A percentile compares a stretch with the other conserved stretches of the same genome.
These are phyloP conservation scores for Epizoanthus ramosus DNA, from an alignment of 92 coral and sea anemone species.

Conservation along the genomic window DNA sequence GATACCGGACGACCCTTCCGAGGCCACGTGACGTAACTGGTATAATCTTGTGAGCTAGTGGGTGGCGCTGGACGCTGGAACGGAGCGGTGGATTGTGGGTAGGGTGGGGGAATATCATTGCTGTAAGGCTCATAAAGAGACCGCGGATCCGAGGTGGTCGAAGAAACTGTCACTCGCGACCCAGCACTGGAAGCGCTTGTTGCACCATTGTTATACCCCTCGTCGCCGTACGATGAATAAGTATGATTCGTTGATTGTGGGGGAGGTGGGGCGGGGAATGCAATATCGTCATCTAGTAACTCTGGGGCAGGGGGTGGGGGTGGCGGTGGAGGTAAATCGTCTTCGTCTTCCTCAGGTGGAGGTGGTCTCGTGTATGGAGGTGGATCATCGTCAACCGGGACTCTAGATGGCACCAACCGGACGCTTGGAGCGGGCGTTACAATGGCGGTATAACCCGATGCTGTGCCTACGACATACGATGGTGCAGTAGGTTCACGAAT, in stretches of 20 bases:
- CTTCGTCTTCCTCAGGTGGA: slow-evolving; percentile 68
- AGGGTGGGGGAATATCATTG: neutral
- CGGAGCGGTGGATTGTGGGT: neutral
- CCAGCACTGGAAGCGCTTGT: slow-evolving; percentile 51
- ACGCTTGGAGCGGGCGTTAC: slow-evolving; percentile 90
- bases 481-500: slow-evolving; percentile 90
- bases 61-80: slow-evolving; percentile 51
- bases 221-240: slow-evolving; percentile 52
- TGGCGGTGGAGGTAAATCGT: slow-evolving; percentile 81
- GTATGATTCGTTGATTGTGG: slow-evolving; percentile 57
- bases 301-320: slow-evolving; percentile 90
- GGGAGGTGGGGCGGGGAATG: slow-evolving; percentile 76
- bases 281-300: slow-evolving; percentile 61
- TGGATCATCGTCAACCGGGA: slow-evolving; percentile 66
- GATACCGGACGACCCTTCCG: slow-evolving; percentile 77
- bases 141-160: slow-evolving; percentile 49
- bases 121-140: slow-evolving; percentile 33
- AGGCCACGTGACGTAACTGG: slow-evolving; percentile 78
- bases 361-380: slow-evolving; percentile 71
- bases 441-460: slow-evolving; percentile 78
- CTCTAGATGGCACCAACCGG: slow-evolving; percentile 82
- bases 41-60: slow-evolving; percentile 58
- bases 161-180: slow-evolving; percentile 52
- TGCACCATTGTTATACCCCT: slow-evolving; percentile 41
- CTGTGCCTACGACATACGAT: slow-evolving; percentile 73